phyloP scores from a whole-genome alignment of 2,113 vertebrate genomes.

The Pseudorectes ferrugineus region DNA sequence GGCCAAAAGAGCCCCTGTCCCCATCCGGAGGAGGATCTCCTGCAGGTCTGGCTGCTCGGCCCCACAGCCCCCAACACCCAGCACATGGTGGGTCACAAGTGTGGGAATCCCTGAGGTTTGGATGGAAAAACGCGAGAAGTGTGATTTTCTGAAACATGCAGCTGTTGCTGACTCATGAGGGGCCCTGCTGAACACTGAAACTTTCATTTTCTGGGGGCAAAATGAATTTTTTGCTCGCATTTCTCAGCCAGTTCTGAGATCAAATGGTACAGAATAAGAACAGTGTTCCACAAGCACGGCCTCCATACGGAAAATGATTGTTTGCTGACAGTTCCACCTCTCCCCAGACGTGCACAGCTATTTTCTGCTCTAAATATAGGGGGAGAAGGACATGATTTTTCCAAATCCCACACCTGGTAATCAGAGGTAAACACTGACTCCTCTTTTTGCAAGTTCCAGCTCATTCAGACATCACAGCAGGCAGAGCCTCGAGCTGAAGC shows the following conservation, averaged over 20 bases:
- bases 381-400: not conserved
- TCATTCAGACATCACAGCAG: not conserved
- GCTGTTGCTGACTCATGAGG: not conserved
- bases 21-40: not conserved
- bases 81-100: conserved; percentile 47
- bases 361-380: not conserved
- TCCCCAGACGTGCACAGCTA: not conserved
- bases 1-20: conserved; percentile 10
- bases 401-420: not conserved
- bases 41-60: too few species aligned
- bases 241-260: not conserved
- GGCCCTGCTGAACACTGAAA: not conserved
- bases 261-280: not conserved
- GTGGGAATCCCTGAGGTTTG: not conserved
- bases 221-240: not conserved
- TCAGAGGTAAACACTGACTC: not conserved
- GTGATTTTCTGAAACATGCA: not conserved
- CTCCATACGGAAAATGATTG: not conserved
- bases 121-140: not conserved
- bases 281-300: rapidly evolving
- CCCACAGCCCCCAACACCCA: conserved; percentile 2
- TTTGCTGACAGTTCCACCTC: not conserved
- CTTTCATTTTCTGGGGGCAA: not conserved
- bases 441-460: not conserved
- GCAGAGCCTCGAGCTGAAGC: not conserved